Evolutionary conservation across 2,797 vertebrate genomes (phyloP).

Genomic region (Sebastes alutus): DNA sequence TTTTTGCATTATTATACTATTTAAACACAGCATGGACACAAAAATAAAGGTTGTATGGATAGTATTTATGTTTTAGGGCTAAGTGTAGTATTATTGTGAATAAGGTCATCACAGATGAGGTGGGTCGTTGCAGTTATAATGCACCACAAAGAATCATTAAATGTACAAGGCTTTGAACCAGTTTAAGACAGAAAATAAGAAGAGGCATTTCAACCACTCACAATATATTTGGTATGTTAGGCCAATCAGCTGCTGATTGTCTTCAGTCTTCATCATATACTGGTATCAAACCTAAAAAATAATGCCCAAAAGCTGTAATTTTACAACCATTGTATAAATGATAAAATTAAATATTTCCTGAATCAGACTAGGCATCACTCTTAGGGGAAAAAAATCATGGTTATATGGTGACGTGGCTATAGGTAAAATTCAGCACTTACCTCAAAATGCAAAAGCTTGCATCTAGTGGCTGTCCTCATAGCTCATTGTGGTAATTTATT

Average conservation of each 20-base stretch:
- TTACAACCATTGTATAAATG: not conserved
- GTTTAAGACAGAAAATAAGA: not conserved
- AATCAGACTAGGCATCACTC: too few species aligned
- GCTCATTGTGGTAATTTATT: not conserved
- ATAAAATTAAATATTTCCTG: not conserved
- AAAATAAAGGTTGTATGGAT: not conserved
- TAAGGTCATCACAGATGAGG: not conserved
- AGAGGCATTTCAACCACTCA: not conserved
- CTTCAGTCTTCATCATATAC: not conserved
- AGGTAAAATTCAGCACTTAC: slow-evolving; percentile 69
- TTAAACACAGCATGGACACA: not conserved
- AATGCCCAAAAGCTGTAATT: accelerated
- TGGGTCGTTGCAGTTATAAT: too few species aligned
- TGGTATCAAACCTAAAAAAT: not conserved
- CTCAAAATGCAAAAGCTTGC: not conserved
- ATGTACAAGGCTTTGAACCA: not conserved
- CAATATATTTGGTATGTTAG: not conserved
- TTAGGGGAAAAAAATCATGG: not conserved
- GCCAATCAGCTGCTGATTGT: not conserved
- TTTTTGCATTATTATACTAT: not conserved
- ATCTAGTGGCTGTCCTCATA: not conserved
- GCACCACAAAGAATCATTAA: not conserved
- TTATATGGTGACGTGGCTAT: too few species aligned
- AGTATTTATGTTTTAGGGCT: not conserved
- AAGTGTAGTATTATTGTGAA: not conserved